Percentiles rank a stretch among this genome's conserved stretches.
These are phyloP conservation scores for Lutjanus argentimaculatus DNA, from an alignment of 2,797 vertebrate species.

Conservation along the genomic window DNA sequence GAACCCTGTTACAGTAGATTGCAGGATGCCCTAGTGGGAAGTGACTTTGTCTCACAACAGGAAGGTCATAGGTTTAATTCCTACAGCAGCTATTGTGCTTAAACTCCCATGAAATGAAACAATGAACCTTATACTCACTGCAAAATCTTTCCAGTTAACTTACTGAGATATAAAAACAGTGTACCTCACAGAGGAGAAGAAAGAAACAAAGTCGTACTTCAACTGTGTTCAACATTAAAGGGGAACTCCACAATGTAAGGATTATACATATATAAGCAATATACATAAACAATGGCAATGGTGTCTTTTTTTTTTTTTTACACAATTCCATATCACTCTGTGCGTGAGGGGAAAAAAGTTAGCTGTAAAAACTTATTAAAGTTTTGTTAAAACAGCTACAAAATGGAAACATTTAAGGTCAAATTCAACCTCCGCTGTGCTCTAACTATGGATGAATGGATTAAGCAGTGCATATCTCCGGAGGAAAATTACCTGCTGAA, in stretches of 20 bases:
- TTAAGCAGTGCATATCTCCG: too few species aligned
- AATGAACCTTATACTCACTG: conserved; percentile 57
- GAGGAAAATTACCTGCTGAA: too few species aligned
- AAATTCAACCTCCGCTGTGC: too few species aligned
- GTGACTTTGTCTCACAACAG: conserved; percentile 76
- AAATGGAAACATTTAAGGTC: too few species aligned
- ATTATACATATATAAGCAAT: too few species aligned
- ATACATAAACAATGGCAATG: too few species aligned
- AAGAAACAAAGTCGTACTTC: conserved; percentile 26
- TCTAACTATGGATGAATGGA: too few species aligned
- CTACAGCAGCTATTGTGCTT: conserved; percentile 71
- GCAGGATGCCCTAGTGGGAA: conserved; percentile 71
- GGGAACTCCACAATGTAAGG: background rate
- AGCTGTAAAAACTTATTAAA: too few species aligned
- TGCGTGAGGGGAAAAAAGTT: too few species aligned
- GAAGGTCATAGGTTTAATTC: conserved; percentile 78
- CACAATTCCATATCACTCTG: too few species aligned
- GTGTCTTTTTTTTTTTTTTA: too few species aligned
- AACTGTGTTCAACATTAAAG: conserved; percentile 9
- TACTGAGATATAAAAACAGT: conserved; percentile 44
- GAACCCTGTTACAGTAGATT: conserved; percentile 41
- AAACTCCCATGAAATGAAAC: conserved; percentile 72
- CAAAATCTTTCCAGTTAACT: conserved; percentile 29
- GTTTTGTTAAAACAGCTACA: too few species aligned
- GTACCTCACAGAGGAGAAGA: conserved; percentile 6